phyloP scores from a whole-genome alignment of 2,113 vertebrate species.

The Hemiscyllium ocellatum region DNA sequence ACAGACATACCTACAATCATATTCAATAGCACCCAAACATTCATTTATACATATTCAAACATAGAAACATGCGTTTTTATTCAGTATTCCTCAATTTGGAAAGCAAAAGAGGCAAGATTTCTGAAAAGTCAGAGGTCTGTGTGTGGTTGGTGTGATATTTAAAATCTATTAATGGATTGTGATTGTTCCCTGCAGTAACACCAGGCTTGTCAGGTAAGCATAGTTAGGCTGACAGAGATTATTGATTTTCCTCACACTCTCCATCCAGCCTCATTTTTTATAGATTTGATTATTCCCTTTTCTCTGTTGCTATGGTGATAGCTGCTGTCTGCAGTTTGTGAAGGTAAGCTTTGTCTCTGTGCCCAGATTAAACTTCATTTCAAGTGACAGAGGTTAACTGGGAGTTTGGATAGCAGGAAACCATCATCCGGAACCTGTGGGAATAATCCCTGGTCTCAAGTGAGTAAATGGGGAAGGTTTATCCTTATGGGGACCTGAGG shows the following conservation, averaged over 20 bases:
- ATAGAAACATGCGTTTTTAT: background rate
- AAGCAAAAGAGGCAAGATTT: background rate
- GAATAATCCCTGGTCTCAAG: background rate
- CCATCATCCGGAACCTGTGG: background rate
- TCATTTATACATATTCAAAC: background rate
- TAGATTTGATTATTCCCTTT: background rate
- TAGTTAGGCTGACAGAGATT: background rate
- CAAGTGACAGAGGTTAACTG: background rate
- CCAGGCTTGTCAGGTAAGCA: conserved; percentile 2
- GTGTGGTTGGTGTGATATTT: background rate
- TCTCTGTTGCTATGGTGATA: conserved; percentile 24
- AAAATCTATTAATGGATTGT: conserved; percentile 1
- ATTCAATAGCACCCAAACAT: background rate
- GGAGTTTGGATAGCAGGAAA: background rate
- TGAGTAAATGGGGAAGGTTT: background rate
- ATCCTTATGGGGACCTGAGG: background rate
- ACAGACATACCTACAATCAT: background rate
- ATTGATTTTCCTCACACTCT: conserved; percentile 4
- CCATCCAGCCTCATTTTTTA: background rate
- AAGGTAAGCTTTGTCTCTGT: background rate
- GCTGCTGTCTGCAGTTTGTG: background rate
- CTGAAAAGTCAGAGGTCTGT: background rate
- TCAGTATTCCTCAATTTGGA: background rate
- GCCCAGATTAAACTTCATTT: background rate
- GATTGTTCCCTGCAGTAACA: background rate